Evolutionary conservation across 2,888 invertebrate genomes (phyloP).

Genomic region (Eucera pruinosa): DNA sequence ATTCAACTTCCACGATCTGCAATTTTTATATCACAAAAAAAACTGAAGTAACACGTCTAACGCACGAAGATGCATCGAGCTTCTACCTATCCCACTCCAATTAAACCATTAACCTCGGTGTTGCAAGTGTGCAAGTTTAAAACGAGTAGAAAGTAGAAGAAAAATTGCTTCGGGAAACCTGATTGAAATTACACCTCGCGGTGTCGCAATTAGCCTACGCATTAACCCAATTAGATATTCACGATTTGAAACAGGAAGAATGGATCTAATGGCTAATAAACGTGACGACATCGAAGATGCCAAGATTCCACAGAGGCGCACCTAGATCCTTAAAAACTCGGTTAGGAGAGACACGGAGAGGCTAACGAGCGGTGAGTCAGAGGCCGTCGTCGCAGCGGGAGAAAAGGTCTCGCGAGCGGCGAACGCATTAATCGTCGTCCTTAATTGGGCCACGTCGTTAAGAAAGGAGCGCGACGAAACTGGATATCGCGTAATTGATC

Average conservation of each 20-base stretch:
- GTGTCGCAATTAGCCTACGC: background rate
- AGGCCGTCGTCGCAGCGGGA: constrained; percentile 48
- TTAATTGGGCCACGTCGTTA: constrained; percentile 67
- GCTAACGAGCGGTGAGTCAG: constrained; percentile 47
- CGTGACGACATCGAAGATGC: background rate
- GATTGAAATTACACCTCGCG: background rate
- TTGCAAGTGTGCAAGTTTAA: too few relatives aligned
- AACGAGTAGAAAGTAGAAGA: too few relatives aligned
- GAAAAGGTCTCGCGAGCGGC: constrained; percentile 50
- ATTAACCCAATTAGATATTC: background rate
- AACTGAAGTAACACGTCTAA: too few relatives aligned
- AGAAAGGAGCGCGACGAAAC: constrained; percentile 67
- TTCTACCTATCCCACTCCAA: too few relatives aligned
- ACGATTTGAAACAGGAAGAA: constrained; percentile 1
- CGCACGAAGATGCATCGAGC: too few relatives aligned
- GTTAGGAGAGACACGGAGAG: constrained; percentile 27
- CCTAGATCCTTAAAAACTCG: constrained; percentile 33
- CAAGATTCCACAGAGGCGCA: constrained; percentile 7
- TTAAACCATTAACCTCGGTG: too few relatives aligned
- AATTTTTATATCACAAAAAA: too few relatives aligned
- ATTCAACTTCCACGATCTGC: too few relatives aligned
- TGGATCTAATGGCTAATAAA: background rate
- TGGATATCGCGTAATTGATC: constrained; percentile 70
- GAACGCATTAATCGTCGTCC: constrained; percentile 62
- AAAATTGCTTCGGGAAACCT: background rate